phyloP scores from a whole-genome alignment of 2,113 vertebrate genomes.

The Andinoacara biseriatus region DNA sequence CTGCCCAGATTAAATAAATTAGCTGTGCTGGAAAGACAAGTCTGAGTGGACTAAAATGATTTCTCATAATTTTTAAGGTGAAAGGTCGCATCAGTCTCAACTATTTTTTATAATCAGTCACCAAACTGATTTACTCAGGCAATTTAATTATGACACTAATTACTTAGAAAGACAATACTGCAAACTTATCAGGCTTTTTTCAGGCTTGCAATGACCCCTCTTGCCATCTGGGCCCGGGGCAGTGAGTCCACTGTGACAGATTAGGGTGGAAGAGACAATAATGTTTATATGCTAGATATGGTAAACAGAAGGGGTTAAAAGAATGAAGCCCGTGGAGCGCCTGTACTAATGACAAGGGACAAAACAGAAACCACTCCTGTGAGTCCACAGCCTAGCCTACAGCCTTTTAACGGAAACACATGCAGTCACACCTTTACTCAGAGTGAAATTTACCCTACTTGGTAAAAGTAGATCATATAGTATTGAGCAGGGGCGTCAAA shows the following conservation, averaged over 20 bases:
- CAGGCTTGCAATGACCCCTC: neutral
- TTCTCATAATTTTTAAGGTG: neutral
- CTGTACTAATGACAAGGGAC: neutral
- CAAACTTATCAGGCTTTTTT: neutral
- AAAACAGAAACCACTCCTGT: too few species aligned
- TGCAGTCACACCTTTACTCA: neutral
- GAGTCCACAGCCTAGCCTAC: neutral
- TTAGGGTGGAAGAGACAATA: neutral
- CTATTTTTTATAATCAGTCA: neutral
- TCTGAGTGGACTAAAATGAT: neutral
- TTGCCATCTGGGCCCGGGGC: too few species aligned
- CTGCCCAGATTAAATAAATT: neutral
- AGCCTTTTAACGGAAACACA: neutral
- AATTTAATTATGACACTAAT: neutral
- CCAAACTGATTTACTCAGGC: neutral
- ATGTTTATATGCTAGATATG: neutral
- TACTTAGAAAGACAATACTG: neutral
- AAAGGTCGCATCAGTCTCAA: neutral
- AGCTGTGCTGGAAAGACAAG: neutral
- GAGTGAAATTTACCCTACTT: neutral
- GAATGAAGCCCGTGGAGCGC: neutral
- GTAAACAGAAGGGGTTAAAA: neutral
- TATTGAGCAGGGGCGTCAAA: neutral
- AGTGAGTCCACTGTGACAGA: rapidly evolving
- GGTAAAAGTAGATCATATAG: neutral